Evolutionary conservation across 2,113 vertebrate species (phyloP).

Genomic region (Vulpes ferrilata): DNA sequence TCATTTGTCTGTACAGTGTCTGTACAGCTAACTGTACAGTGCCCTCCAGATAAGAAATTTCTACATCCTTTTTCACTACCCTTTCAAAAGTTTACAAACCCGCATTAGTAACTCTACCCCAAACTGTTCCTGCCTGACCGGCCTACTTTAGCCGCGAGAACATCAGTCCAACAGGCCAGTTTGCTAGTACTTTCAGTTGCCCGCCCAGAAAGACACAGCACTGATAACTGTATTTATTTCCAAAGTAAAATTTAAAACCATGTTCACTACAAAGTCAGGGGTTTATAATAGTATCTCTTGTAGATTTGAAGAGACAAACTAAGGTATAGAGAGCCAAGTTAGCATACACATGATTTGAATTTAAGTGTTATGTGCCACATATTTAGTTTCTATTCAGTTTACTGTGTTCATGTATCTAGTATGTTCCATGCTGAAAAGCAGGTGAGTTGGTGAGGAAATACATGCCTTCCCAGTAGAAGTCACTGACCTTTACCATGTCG

Average conservation of each 20-base stretch:
- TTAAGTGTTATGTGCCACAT: background rate
- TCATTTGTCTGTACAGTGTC: background rate
- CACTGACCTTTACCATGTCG: background rate
- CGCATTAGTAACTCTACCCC: background rate
- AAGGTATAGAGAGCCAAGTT: background rate
- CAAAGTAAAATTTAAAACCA: background rate
- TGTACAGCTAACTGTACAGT: background rate
- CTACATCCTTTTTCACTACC: slow-evolving; percentile 9
- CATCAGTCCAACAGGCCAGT: background rate
- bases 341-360: background rate
- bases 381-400: background rate
- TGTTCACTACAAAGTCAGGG: background rate
- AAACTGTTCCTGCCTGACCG: background rate
- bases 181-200: background rate
- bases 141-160: background rate
- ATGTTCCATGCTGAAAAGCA: background rate
- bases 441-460: background rate
- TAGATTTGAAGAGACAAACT: background rate
- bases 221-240: background rate
- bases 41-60: background rate
- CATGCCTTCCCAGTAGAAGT: background rate
- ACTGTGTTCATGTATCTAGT: background rate
- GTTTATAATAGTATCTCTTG: background rate
- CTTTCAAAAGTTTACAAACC: background rate
- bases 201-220: background rate